Conservation (phyloP, 1,140 invertebrate species). For the Orchesella cincta region DNA sequence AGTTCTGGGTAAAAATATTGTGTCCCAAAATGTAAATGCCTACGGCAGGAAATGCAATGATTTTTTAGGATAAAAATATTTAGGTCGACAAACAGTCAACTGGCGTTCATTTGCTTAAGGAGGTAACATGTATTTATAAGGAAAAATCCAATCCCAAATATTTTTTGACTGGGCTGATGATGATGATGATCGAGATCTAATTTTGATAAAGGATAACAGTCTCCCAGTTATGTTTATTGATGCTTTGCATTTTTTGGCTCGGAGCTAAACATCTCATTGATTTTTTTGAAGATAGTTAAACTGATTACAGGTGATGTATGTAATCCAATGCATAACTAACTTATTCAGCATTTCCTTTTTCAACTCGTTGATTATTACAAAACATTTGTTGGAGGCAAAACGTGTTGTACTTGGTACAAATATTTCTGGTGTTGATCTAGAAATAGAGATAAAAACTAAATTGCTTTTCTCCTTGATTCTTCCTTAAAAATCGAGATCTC, state of each 20-base stretch:
- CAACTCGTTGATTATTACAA: not conserved
- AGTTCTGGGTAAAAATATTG: too few relatives aligned
- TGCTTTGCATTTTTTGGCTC: not conserved
- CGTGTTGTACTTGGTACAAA: not conserved
- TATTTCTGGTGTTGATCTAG: too few relatives aligned
- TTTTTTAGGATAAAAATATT: not conserved
- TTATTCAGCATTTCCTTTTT: not conserved
- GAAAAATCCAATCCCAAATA: too few relatives aligned
- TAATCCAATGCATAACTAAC: not conserved
- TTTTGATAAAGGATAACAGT: conserved; percentile 17
- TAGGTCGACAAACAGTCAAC: conserved; percentile 15
- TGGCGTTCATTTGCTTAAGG: not conserved
- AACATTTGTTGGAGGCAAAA: not conserved
- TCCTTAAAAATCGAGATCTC: too few relatives aligned
- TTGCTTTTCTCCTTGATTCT: too few relatives aligned
- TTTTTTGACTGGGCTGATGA: not conserved
- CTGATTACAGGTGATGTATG: not conserved
- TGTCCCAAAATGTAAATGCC: too few relatives aligned
- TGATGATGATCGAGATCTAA: not conserved
- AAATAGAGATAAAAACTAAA: too few relatives aligned
- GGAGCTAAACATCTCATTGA: not conserved
- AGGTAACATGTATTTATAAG: not conserved
- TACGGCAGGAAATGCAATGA: not conserved
- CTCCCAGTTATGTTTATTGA: conserved; percentile 5
- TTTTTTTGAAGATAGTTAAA: not conserved